These are phyloP conservation scores for Temnothorax ravouxi DNA, from an alignment of 2,888 invertebrate genomes.

Conservation along the genomic window DNA sequence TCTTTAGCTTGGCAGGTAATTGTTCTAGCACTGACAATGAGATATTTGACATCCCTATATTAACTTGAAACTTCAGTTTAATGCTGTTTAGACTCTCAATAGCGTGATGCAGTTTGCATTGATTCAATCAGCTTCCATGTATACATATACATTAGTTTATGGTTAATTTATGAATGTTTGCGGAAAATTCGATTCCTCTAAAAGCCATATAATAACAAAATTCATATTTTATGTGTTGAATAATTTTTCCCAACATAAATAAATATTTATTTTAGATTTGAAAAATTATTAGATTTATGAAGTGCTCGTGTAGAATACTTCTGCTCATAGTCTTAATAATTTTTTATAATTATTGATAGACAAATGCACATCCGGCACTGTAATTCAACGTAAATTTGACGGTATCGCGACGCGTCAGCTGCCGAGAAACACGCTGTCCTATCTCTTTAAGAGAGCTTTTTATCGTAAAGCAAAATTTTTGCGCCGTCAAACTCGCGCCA, in stretches of 20 bases:
- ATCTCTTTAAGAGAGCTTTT: constrained; percentile 42
- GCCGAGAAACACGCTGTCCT: neutral
- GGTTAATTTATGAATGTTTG: neutral
- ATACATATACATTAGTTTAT: neutral
- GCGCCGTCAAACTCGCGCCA: constrained; percentile 30
- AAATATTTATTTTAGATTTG: constrained; percentile 2
- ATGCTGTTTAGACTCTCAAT: neutral
- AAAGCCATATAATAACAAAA: neutral
- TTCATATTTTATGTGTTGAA: neutral
- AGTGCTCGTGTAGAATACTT: neutral
- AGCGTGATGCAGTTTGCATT: neutral
- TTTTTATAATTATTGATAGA: neutral
- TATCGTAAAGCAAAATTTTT: constrained; percentile 44
- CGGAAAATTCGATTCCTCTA: neutral
- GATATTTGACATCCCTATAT: neutral
- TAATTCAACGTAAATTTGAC: neutral
- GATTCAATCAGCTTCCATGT: neutral
- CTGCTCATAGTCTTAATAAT: neutral
- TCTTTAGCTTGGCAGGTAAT: neutral
- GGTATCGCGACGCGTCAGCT: neutral
- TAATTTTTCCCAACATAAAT: neutral
- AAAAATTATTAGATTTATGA: neutral
- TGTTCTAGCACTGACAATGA: neutral
- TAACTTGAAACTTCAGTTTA: neutral
- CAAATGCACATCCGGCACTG: neutral